phyloP scores from a whole-genome alignment of 2,113 vertebrate species.

The Petrocephalus zakoni region DNA sequence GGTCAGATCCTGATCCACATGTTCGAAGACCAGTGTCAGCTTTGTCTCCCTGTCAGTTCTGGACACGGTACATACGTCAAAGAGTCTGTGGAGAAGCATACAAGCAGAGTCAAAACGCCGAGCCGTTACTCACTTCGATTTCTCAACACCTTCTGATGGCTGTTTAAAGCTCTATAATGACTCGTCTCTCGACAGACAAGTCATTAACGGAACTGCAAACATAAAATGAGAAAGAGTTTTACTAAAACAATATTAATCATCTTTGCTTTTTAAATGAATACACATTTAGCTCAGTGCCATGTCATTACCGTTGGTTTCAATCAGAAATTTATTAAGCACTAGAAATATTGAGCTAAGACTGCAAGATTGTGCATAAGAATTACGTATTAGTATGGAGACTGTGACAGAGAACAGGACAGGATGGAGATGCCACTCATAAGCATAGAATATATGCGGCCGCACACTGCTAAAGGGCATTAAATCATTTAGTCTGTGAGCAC shows the following conservation, averaged over 20 bases:
- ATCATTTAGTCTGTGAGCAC: too few species aligned
- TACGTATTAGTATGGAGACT: too few species aligned
- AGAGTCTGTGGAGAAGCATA: constrained; percentile 69
- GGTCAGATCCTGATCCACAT: constrained; percentile 97
- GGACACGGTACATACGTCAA: constrained; percentile 95
- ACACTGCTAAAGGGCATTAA: too few species aligned
- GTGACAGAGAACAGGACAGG: too few species aligned
- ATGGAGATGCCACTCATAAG: too few species aligned
- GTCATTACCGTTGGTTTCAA: too few species aligned
- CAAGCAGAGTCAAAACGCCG: constrained; percentile 7
- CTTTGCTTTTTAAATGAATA: not conserved
- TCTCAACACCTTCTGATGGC: not conserved
- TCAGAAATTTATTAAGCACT: too few species aligned
- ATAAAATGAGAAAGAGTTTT: not conserved
- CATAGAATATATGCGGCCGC: too few species aligned
- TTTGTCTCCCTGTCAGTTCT: constrained; percentile 95
- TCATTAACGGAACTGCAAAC: not conserved
- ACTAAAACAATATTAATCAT: not conserved
- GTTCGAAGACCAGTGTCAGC: constrained; percentile 95
- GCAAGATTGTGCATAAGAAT: too few species aligned
- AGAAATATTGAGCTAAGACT: too few species aligned
- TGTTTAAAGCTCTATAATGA: not conserved
- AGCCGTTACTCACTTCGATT: not conserved
- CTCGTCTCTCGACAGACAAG: not conserved
- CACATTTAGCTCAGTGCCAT: too few species aligned